Evolutionary conservation across 1,140 invertebrate species (phyloP).

Genomic region (Drosophila dunni): DNA sequence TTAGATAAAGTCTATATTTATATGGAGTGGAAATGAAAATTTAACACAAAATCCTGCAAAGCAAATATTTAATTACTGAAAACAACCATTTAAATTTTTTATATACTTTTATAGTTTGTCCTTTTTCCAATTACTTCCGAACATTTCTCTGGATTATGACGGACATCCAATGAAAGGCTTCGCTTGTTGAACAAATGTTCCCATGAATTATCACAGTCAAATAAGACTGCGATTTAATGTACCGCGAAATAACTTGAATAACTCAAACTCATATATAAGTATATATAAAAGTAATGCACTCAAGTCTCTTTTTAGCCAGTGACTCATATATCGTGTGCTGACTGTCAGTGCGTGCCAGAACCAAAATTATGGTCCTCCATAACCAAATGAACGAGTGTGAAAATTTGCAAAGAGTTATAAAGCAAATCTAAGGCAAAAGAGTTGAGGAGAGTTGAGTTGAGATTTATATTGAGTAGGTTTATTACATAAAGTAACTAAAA

Average conservation of each 20-base stretch:
- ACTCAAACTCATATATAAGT: constrained; percentile 20
- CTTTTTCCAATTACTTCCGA: not conserved
- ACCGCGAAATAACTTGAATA: constrained; percentile 75
- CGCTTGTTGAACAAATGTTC: constrained; percentile 36
- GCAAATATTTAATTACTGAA: too few species aligned
- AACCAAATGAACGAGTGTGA: not conserved
- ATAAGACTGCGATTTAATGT: constrained; percentile 57
- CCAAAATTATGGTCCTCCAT: not conserved
- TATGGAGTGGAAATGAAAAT: too few species aligned
- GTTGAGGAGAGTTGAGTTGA: not conserved
- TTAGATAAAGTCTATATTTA: too few species aligned
- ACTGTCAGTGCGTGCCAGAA: not conserved
- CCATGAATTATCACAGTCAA: constrained; percentile 62
- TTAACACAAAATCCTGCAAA: too few species aligned
- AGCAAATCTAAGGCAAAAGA: not conserved
- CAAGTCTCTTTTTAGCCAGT: constrained; percentile 21
- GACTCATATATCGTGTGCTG: constrained; percentile 41
- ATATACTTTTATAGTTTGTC: too few species aligned
- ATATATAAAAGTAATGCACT: constrained; percentile 30
- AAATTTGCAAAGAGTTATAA: not conserved
- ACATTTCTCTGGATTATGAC: constrained; percentile 16
- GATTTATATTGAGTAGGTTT: not conserved
- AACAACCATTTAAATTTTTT: too few species aligned
- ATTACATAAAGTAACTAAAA: too few species aligned
- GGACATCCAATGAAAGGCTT: constrained; percentile 21